Evolutionary conservation across 2,797 vertebrate genomes (phyloP), one percentile per base, ranked within the genome.

Genomic region (Acestrorhynchus altus): DNA sequence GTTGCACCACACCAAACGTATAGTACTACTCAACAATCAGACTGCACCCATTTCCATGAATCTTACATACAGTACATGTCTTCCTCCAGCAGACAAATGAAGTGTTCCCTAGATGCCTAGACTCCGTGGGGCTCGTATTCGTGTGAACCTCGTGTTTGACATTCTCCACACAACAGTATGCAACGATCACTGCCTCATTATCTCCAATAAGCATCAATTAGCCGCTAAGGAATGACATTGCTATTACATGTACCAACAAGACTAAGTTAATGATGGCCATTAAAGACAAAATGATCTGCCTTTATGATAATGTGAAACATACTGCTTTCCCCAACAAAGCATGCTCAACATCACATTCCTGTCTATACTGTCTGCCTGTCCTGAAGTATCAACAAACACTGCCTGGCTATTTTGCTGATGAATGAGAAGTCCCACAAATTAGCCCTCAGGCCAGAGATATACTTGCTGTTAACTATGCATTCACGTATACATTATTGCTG

Each of bases 191-290:
- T 69, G 59, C 63, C 77, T 83, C 70, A 77, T 83, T 83, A 80
- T 77, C 74, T 74, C 59, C 78, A 83, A 83, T 83, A 65, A 80
- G 70, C 66, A 12, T 83, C 77, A 80, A 74, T 83, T 77, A 80
- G 47, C 64, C 8, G 4, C 57, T 74, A 16, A 54, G 40, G 61
- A 80, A 46, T 44, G 54, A 69, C 63, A 60, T 12, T 40, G 54
- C 61, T n/a, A 63, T n/a, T 46, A 70, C 64, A 77, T 63, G 66
- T 67, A 68, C 51, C 68, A 82, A 76, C 73, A 79, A 76, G 64
- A 64, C 49, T 22, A 64, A 83, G 65, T 79, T 83, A 76, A 63
- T 26, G 51, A 73, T 42, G 18, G 24, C 57, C 60, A 74, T 80
- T 77, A 66, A 69, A 79, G 51, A 39, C 57, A 22, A 76, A 78